Conservation (phyloP, 2,888 invertebrate genomes). For the Alentia gelatinosa region DNA sequence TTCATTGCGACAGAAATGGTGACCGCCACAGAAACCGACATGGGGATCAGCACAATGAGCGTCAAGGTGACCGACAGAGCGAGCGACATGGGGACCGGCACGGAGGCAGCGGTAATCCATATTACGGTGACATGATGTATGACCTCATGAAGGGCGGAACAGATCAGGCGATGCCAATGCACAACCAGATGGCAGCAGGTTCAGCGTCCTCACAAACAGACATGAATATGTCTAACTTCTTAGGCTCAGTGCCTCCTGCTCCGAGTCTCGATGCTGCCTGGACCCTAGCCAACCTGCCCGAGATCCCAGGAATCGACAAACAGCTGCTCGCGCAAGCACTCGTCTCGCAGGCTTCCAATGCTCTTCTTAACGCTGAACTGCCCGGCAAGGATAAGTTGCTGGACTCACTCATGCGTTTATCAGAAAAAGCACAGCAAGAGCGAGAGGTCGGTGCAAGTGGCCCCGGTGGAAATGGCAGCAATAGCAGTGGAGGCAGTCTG, state of each 20-base stretch:
- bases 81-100: neutral
- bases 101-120: neutral
- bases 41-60: neutral
- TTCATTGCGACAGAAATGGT: no score
- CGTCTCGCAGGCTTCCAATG: constrained; percentile 17
- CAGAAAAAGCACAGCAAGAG: neutral
- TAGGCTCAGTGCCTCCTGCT: no score
- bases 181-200: neutral
- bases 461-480: neutral
- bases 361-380: constrained; percentile 29
- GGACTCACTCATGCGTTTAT: neutral
- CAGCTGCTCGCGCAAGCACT: constrained; percentile 18
- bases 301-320: constrained; percentile 18
- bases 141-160: neutral
- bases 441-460: constrained; percentile 27
- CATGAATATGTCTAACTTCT: neutral
- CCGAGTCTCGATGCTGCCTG: neutral
- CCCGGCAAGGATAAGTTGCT: constrained; percentile 38
- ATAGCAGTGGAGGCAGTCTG: neutral
- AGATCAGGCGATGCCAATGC: neutral
- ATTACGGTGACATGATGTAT: constrained; percentile 21
- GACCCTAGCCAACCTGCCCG: constrained; percentile 26
- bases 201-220: neutral
- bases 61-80: neutral
- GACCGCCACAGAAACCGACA: neutral